Evolutionary conservation across 2,888 invertebrate genomes (phyloP).

Genomic region (Rhingia rostrata): DNA sequence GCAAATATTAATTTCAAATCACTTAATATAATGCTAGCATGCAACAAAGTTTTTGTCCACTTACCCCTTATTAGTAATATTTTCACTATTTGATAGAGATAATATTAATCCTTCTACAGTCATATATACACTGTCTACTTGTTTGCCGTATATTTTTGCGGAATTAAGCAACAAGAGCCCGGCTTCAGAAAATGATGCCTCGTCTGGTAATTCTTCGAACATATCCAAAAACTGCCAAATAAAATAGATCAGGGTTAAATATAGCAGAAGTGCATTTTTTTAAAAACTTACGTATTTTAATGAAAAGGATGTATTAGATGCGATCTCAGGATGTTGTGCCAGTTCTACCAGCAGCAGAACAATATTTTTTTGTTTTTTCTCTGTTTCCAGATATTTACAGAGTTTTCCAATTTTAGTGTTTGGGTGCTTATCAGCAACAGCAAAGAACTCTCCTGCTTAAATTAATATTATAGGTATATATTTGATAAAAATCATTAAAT

Average conservation of each 20-base stretch:
- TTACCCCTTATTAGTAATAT: background rate
- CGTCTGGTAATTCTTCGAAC: conserved; percentile 74
- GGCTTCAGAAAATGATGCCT: conserved; percentile 75
- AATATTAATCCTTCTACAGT: conserved; percentile 77
- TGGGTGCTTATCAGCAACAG: conserved; percentile 77
- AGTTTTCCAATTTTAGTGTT: conserved; percentile 79
- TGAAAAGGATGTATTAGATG: conserved; percentile 79
- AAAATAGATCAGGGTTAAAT: background rate
- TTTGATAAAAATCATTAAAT: too few relatives aligned
- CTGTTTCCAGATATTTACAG: conserved; percentile 77
- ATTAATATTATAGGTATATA: too few relatives aligned
- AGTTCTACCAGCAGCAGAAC: conserved; percentile 79
- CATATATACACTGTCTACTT: conserved; percentile 79
- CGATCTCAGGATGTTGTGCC: conserved; percentile 79
- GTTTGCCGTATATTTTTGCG: conserved; percentile 79
- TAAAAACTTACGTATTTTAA: conserved; percentile 78
- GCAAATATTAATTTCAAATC: too few relatives aligned
- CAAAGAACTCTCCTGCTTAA: conserved; percentile 62
- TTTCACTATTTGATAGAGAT: conserved; percentile 69
- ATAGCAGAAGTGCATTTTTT: background rate
- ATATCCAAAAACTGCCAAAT: conserved; percentile 78
- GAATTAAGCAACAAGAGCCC: conserved; percentile 78
- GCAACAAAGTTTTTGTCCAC: background rate
- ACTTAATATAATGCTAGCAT: too few relatives aligned
- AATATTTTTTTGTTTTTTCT: conserved; percentile 76